These are phyloP conservation scores for Neodiprion virginianus DNA, from an alignment of 1,140 invertebrate genomes.

Conservation along the genomic window DNA sequence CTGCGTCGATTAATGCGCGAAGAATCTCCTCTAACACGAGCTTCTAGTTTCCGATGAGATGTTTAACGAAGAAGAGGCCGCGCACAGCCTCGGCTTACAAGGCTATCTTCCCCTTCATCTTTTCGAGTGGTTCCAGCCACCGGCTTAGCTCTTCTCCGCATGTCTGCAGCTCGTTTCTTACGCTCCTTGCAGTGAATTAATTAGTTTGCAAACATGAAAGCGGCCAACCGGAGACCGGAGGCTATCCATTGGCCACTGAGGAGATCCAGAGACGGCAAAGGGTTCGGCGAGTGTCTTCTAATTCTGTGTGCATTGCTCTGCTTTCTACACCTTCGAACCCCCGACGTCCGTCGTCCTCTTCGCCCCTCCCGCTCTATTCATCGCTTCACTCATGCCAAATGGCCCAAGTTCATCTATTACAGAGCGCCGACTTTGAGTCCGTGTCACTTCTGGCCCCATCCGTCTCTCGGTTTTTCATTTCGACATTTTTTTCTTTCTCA, in stretches of 20 bases:
- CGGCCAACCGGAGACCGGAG: constrained; percentile 2
- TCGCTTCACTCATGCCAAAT: constrained; percentile 6
- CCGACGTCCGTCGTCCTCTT: not conserved
- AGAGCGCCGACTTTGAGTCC: no score
- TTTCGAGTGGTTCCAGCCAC: constrained; percentile 7
- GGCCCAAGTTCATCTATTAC: not conserved
- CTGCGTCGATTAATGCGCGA: not conserved
- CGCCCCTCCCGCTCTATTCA: constrained; percentile 9
- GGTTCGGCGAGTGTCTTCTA: constrained; percentile 9
- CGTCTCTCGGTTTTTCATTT: no score
- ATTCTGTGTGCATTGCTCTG: constrained; percentile 13
- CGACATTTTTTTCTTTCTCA: no score
- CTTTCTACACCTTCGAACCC: constrained; percentile 16
- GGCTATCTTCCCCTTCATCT: constrained; percentile 7
- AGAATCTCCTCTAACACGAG: not conserved
- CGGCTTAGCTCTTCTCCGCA: not conserved
- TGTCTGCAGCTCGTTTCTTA: not conserved
- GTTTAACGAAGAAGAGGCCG: not conserved
- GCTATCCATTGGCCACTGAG: not conserved
- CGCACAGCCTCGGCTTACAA: not conserved
- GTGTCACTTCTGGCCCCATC: no score
- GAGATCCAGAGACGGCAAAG: constrained; percentile 15
- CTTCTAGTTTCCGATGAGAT: not conserved
- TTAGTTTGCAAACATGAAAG: constrained; percentile 37
- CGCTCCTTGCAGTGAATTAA: constrained; percentile 41